Base-by-base conservation (phyloP, 2,797 vertebrate species). In the Bufotes viridis region DNA sequence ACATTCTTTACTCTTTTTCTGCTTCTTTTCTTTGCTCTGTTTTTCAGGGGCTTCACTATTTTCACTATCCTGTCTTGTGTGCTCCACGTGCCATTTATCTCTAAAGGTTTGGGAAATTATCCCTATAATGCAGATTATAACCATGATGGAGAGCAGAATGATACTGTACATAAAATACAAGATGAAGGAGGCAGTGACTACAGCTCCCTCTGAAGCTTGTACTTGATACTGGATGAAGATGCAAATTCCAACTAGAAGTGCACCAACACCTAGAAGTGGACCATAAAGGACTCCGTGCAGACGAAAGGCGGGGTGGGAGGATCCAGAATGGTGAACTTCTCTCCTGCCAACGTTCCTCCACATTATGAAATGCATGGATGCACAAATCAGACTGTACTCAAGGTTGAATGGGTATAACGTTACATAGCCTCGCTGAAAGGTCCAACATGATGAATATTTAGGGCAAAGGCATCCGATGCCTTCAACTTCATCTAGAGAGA, bases 301-400 rank as follows among this genome's bases (percentile, higher is more conserved):
- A 15, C 57, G 92, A 61, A 97, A 91, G 24, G 91, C 93, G 63
- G 63, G 91, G 1, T 14, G 42, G 79, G 24, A 4, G 20, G 57
- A 57, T 1, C 79, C 90, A 65, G 1, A 0, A 0, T 89, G 89
- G 0, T 93, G 91, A 9, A 67, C 87, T 83, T 94, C 90, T 82
- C 58, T 91, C 60, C 97, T 96, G 3, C 96, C 96, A 75, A 97
- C 96, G 0, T 99, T 99, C 94, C 96, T 97, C 97, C 98, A 99
- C 96, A 98, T 96, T 84, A 99, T 96, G 0, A 97, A 99, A 3
- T 98, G 92, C 94, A 97, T 90, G 0, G 97, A 95, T 15, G 95
- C 95, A 26, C 96, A 96, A 94, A 97, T 90, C 22, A 99, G 95
- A 93, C 96, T 96, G 94, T 94, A 98, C 93, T 99, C 98, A 0